Base-by-base conservation (phyloP, 2,888 invertebrate species). In the Drosophila rubida region DNA sequence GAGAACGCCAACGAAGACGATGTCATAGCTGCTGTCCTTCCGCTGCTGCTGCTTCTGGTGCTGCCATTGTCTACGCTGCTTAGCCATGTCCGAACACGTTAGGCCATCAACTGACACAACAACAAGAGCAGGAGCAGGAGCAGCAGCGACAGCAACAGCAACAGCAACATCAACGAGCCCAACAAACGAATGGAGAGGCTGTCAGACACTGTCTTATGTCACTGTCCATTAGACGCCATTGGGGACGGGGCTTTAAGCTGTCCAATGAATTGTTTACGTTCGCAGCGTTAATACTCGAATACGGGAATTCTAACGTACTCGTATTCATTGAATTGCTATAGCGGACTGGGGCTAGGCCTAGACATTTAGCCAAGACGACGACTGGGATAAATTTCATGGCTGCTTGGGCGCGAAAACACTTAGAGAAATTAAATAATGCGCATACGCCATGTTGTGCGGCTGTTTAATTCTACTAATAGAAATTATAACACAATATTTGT, bases 401-500 rank as follows among this genome's bases (percentile, higher is more conserved):
- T 64, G 54, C 45, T 78, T 80, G 63, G 19, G 39, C 61, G 63
- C 74, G 46, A 69, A 62, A 84, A 70, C 80, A 87, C 82, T 87
- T 82, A 80, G 68, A 77, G 69, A 85, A 88, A 88, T 86, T 71
- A 80, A 80, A 83, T 82, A 88, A 75, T 69, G 78, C 75, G 78
- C 75, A 88, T 78, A 75, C 84, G 86, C 69, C 75, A 71, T 80
- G 75, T 63, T 62, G 64, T 50, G 60, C 64, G 68, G 46, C 59
- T 75, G 68, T 75, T 86, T 77, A 88, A 85, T 85, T 87, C 78
- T 55, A 70, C 73, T 80, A 88, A 88, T 86, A 80, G 88, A 75
- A 69, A 88, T 88, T 88, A 83, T 80, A 75, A 75, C 86, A 88
- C 88, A 75, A 86, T 86, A 84, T 84, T 88, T 84, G 83, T 84